These are phyloP conservation scores for Crossaster papposus DNA, from an alignment of 53 echinoderm and acorn worm species.

Conservation along the genomic window DNA sequence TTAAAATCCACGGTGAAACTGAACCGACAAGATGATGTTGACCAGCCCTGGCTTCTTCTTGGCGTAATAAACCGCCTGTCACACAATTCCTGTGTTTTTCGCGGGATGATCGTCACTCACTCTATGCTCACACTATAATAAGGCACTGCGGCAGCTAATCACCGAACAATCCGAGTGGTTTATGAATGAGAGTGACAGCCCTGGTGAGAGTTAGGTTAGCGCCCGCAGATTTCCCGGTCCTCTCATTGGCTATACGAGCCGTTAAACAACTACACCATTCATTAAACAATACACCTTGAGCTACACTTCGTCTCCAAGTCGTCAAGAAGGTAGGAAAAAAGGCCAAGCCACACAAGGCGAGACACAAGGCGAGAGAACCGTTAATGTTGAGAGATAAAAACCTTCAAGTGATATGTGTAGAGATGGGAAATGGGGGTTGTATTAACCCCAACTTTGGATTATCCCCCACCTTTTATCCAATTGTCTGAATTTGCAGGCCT, in stretches of 20 bases:
- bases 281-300: slow-evolving; percentile 7
- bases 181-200: slow-evolving; percentile 52
- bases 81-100: not conserved
- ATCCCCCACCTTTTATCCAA: slow-evolving; percentile 75
- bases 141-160: slow-evolving; percentile 45
- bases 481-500: slow-evolving; percentile 67
- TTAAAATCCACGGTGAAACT: not conserved
- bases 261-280: slow-evolving; percentile 35
- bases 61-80: not conserved
- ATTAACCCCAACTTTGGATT: slow-evolving; percentile 51
- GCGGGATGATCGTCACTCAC: not conserved
- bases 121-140: not conserved
- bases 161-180: slow-evolving; percentile 38
- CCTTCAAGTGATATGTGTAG: not conserved
- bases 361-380: slow-evolving; percentile 14
- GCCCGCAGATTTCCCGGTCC: not conserved
- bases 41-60: not conserved
- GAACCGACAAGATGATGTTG: not conserved
- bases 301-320: not conserved
- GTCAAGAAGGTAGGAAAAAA: not conserved
- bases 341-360: slow-evolving; percentile 29
- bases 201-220: slow-evolving; percentile 7
- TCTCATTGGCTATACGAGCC: slow-evolving; percentile 51
- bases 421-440: not conserved
- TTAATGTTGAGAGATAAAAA: slow-evolving; percentile 15